Conservation (phyloP, 2,797 vertebrate genomes). For the Limosa lapponica region DNA sequence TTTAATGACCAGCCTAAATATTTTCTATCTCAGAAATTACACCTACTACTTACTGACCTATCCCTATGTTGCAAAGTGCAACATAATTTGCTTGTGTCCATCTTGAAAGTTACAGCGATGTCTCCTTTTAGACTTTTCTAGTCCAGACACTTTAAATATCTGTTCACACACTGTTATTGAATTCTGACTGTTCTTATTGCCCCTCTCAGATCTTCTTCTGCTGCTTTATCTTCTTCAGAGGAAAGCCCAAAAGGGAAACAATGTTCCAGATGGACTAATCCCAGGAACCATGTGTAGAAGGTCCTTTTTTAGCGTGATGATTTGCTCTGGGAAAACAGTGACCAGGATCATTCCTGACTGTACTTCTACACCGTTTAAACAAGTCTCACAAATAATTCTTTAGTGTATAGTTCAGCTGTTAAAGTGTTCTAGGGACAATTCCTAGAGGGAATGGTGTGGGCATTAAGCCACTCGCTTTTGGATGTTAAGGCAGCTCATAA, state of each 20-base stretch:
- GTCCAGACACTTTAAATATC: neutral
- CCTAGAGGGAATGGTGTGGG: neutral
- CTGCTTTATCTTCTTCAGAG: neutral
- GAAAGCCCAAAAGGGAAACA: neutral
- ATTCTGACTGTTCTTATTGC: neutral
- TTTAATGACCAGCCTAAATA: neutral
- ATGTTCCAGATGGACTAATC: neutral
- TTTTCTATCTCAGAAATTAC: neutral
- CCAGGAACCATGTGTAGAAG: neutral
- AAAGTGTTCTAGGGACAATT: neutral
- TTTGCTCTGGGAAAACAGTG: neutral
- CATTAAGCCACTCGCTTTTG: neutral
- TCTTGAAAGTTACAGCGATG: neutral
- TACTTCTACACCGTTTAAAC: neutral
- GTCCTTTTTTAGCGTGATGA: neutral
- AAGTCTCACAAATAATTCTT: neutral
- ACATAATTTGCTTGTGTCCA: neutral
- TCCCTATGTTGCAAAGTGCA: rapidly evolving
- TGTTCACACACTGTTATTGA: neutral
- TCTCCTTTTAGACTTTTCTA: neutral
- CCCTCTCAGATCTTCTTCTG: neutral
- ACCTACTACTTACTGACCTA: neutral
- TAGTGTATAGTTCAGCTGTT: neutral
- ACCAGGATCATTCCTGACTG: neutral
- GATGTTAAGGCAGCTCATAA: neutral